Conservation (phyloP, 2,113 vertebrate genomes). For the Pionites leucogaster region DNA sequence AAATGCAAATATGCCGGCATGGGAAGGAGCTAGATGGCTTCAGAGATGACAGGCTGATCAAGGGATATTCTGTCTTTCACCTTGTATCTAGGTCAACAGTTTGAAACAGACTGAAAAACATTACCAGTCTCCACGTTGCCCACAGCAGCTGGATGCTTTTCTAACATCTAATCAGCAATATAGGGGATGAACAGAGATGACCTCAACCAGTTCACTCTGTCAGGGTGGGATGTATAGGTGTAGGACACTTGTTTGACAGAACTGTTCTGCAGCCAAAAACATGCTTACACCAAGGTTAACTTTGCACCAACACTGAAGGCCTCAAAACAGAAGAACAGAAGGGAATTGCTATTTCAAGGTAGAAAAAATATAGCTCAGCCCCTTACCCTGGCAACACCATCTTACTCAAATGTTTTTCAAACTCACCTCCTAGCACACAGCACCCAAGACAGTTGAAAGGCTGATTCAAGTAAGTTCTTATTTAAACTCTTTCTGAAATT, state of each 20-base stretch:
- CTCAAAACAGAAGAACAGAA: not conserved
- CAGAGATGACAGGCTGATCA: not conserved
- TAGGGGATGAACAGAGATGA: not conserved
- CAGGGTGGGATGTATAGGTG: not conserved
- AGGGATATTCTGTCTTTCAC: not conserved
- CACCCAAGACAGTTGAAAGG: not conserved
- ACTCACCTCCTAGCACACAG: not conserved
- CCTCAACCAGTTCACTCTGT: not conserved
- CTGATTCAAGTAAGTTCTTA: not conserved
- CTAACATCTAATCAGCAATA: not conserved
- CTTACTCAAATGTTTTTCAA: not conserved
- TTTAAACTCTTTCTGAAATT: not conserved
- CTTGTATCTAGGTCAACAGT: constrained; percentile 25
- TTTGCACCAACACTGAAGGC: not conserved
- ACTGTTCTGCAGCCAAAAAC: not conserved
- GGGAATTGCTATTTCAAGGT: not conserved
- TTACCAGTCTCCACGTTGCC: not conserved
- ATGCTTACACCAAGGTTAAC: not conserved
- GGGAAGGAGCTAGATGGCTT: not conserved
- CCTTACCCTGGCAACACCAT: not conserved
- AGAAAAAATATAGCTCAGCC: not conserved
- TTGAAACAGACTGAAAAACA: not conserved
- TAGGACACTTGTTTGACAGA: not conserved
- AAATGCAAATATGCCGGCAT: not conserved
- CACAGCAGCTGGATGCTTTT: not conserved